phyloP scores from a whole-genome alignment of 2,888 invertebrate species.

The Vesta saturnalis region DNA sequence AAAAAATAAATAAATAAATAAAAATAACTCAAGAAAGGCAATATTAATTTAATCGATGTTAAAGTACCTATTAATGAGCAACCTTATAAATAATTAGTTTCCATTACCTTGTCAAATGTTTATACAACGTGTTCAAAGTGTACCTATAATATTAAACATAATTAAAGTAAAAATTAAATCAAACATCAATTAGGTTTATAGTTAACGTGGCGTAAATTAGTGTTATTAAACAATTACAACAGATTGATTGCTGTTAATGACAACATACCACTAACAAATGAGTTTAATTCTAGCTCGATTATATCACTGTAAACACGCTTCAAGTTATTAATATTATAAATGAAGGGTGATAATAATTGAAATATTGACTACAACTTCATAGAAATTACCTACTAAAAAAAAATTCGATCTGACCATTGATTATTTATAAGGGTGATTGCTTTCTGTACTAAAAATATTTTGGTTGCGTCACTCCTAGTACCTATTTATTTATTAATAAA shows the following conservation, averaged over 20 bases:
- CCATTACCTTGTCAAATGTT: not conserved
- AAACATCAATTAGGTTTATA: constrained; percentile 30
- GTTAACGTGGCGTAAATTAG: constrained; percentile 41
- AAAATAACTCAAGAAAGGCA: not conserved
- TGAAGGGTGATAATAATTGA: constrained; percentile 33
- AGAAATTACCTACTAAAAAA: constrained; percentile 26
- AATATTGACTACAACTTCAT: constrained; percentile 20
- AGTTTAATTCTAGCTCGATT: constrained; percentile 42
- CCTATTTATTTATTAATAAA: constrained; percentile 21
- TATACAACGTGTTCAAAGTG: not conserved
- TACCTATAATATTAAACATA: not conserved
- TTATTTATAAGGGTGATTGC: not conserved
- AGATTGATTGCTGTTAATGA: constrained; percentile 46
- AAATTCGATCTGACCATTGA: constrained; percentile 15
- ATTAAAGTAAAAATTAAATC: constrained; percentile 23
- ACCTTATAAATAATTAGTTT: constrained; percentile 2
- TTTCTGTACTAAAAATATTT: constrained; percentile 12
- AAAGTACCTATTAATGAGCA: constrained; percentile 1
- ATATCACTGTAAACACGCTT: constrained; percentile 43
- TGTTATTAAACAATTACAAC: constrained; percentile 45
- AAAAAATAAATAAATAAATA: not conserved
- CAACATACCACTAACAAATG: constrained; percentile 45
- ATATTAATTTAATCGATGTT: not conserved
- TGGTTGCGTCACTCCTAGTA: not conserved
- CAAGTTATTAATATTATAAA: constrained; percentile 30